Base-by-base conservation (phyloP, 1,140 invertebrate genomes). In the Drosophila tristis region DNA sequence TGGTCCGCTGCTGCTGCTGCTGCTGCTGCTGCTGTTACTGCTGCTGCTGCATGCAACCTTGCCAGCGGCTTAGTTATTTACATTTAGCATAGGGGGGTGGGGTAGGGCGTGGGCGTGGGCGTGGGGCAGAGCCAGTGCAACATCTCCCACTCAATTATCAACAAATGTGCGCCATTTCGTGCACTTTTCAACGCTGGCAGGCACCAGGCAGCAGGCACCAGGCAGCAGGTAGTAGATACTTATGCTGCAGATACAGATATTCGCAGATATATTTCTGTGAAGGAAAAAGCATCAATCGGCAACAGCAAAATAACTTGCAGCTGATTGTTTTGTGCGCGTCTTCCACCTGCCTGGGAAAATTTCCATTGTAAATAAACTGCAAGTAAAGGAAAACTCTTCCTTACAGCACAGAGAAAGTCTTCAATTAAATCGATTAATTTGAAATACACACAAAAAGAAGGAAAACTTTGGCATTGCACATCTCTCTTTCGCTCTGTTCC, bases 401-500 rank as follows among this genome's bases (percentile, higher is more conserved):
- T 55, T 80, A 23, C 56, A 35, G 35, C 57, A 49, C 72, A 66
- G 43, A 31, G 23, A 25, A 49, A 73, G 51, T 72, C 78, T 86
- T 87, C 74, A 87, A 86, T 86, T 86, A 87, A 86, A 86, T 87
- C 82, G 82, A 86, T 86, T 86, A 86, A 89, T 82, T 89, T 71
- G 63, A 70, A 60, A 65, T 44, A 67, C 64, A 76, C 78, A 73
- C 68, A 66, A 66, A 44, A 62, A 29, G 61, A 73, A 73, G 51
- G 54, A 53, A 63, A 58, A 66, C 58, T 76, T 76, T 56, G 53
- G 51, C 51, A 73, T 66, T 73, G 51, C 51, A 67, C 35, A 7
- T 29, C 26, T 29, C 26, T 7, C 26, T 29, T 1, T 29, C 26
- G 1, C 26, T n/a, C 45, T 39, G 44, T 16, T 9, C 26, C 3